A percentile compares a stretch with the other conserved stretches of the same genome.
These are phyloP conservation scores for Chloroclystis v-ata DNA, from an alignment of 2,888 invertebrate species.

Conservation along the genomic window DNA sequence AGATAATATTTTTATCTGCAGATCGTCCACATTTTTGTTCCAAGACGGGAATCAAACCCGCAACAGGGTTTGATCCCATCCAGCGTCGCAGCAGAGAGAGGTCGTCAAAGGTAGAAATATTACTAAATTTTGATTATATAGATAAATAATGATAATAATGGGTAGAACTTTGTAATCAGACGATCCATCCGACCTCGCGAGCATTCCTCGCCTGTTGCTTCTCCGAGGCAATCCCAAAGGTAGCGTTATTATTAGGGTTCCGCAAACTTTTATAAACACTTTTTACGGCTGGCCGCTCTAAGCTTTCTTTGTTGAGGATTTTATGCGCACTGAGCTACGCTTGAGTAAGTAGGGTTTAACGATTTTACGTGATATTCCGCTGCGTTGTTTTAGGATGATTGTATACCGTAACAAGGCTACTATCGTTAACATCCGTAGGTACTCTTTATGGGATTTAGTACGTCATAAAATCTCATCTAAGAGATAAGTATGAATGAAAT, in stretches of 20 bases:
- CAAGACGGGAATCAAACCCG: too few relatives aligned
- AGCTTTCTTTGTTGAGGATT: slow-evolving; percentile 16
- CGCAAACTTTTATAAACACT: slow-evolving; percentile 24
- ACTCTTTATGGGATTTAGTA: not conserved
- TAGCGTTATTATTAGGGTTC: slow-evolving; percentile 8
- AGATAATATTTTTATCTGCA: too few relatives aligned
- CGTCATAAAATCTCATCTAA: not conserved
- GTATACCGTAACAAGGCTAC: not conserved
- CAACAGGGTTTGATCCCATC: too few relatives aligned
- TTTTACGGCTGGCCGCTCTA: slow-evolving; percentile 10
- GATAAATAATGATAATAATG: not conserved
- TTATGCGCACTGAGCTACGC: slow-evolving; percentile 8
- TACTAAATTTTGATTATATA: not conserved
- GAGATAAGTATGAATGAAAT: too few relatives aligned
- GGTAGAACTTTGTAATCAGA: not conserved
- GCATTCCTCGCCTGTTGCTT: slow-evolving; percentile 42
- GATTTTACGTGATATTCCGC: not conserved
- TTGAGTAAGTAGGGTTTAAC: slow-evolving; percentile 3
- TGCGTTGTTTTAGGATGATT: not conserved
- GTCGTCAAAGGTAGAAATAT: too few relatives aligned
- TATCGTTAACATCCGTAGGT: not conserved
- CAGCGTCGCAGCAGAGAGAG: too few relatives aligned
- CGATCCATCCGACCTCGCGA: not conserved
- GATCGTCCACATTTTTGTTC: too few relatives aligned
- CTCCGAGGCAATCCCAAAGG: slow-evolving; percentile 16